Conservation (phyloP, 64 coral and sea anemone species). For the Montipora capricornis region DNA sequence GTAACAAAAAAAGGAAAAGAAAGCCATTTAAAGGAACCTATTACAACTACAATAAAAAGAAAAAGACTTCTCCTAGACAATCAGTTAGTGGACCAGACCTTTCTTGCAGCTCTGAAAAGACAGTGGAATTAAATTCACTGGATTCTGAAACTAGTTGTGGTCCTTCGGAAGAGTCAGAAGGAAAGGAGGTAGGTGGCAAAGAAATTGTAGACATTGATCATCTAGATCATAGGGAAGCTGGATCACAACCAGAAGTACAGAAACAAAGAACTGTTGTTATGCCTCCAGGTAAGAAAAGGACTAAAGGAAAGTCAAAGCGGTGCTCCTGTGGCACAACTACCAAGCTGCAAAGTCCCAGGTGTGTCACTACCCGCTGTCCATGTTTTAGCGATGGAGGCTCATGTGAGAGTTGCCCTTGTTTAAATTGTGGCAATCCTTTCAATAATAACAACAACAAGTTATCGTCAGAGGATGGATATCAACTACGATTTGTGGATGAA, state of each 20-base stretch:
- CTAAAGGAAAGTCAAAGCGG: conserved; percentile 43
- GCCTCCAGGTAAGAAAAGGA: conserved; percentile 28
- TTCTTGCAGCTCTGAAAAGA: neutral
- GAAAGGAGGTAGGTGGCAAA: conserved; percentile 19
- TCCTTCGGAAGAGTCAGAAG: conserved; percentile 3
- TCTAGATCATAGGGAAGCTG: conserved; percentile 30
- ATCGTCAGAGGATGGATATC: neutral
- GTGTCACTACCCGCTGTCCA: conserved; percentile 78
- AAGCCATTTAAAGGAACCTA: conserved; percentile 87
- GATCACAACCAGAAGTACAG: conserved; percentile 10
- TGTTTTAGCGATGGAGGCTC: conserved; percentile 74
- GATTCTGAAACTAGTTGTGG: conserved; percentile 5
- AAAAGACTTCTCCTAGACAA: conserved; percentile 49
- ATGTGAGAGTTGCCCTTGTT: conserved; percentile 79
- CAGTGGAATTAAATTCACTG: neutral
- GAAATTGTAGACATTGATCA: conserved; percentile 35
- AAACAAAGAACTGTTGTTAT: conserved; percentile 12
- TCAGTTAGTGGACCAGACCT: conserved; percentile 2
- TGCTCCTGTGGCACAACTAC: conserved; percentile 77
- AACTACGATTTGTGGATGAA: conserved; percentile 4
- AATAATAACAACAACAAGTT: conserved; percentile 86
- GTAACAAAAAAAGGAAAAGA: conserved; percentile 77
- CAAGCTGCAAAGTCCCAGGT: conserved; percentile 44
- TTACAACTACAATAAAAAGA: conserved; percentile 87
- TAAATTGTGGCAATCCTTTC: conserved; percentile 83